Evolutionary conservation across 2,113 vertebrate genomes (phyloP).

Genomic region (Taxidea taxus): DNA sequence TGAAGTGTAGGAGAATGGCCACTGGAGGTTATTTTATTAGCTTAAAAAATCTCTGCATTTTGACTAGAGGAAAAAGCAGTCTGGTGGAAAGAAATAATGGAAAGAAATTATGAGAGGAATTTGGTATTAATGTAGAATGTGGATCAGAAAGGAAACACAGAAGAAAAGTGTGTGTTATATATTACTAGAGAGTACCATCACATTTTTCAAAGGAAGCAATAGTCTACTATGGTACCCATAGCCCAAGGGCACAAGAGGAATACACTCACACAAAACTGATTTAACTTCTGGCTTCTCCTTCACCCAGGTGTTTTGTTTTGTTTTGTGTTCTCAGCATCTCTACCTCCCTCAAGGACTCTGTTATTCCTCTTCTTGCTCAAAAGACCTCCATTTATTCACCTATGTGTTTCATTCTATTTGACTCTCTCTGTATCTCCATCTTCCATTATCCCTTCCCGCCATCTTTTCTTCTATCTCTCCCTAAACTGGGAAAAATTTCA

Average conservation of each 20-base stretch:
- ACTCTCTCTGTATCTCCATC: not conserved
- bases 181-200: not conserved
- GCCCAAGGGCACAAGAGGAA: not conserved
- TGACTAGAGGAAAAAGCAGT: not conserved
- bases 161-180: not conserved
- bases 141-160: not conserved
- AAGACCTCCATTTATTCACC: not conserved
- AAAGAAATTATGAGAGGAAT: slow-evolving; percentile 8
- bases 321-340: not conserved
- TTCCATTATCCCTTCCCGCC: not conserved
- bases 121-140: not conserved
- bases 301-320: not conserved
- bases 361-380: not conserved
- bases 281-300: slow-evolving; percentile 13
- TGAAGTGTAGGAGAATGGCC: not conserved
- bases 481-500: not conserved
- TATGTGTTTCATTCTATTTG: not conserved
- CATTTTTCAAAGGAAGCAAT: slow-evolving; percentile 23
- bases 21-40: slow-evolving; percentile 22
- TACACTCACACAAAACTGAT: not conserved
- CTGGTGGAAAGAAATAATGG: not conserved
- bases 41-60: not conserved
- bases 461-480: slow-evolving; percentile 3
- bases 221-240: not conserved
- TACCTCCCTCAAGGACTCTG: not conserved